phyloP scores from a whole-genome alignment of 2,888 invertebrate genomes.

The Meiosimyza decipiens region DNA sequence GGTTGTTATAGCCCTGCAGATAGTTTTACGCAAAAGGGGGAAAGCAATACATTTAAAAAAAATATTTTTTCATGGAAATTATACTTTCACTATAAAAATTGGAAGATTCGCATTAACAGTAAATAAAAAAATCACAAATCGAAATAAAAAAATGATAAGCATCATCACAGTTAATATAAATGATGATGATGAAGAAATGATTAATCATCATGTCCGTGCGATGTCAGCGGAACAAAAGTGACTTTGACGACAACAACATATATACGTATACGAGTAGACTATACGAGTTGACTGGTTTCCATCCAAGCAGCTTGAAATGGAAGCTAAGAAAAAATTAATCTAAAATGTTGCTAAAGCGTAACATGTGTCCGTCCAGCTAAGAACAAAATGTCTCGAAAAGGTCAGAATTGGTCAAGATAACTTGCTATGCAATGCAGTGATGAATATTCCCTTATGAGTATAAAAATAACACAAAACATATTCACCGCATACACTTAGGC shows the following conservation, averaged over 20 bases:
- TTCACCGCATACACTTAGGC: slow-evolving; percentile 2
- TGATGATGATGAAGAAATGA: slow-evolving; percentile 31
- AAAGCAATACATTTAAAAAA: too few relatives aligned
- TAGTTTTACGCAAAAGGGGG: too few relatives aligned
- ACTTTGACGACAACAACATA: slow-evolving; percentile 32
- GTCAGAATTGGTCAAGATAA: slow-evolving; percentile 16
- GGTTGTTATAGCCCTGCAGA: too few relatives aligned
- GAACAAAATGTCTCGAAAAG: slow-evolving; percentile 24
- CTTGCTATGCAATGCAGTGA: slow-evolving; percentile 3
- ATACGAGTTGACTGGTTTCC: background rate
- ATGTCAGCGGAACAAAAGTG: slow-evolving; percentile 38
- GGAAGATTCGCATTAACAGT: too few relatives aligned
- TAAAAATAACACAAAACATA: background rate
- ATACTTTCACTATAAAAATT: too few relatives aligned
- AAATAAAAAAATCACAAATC: background rate
- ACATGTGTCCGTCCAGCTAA: slow-evolving; percentile 19
- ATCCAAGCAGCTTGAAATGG: slow-evolving; percentile 1
- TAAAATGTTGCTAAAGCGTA: slow-evolving; percentile 19
- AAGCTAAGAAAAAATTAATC: background rate
- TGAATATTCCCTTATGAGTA: too few relatives aligned
- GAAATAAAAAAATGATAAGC: background rate
- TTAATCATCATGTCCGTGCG: slow-evolving; percentile 35
- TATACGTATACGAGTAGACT: background rate
- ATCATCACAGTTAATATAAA: slow-evolving; percentile 27
- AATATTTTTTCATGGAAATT: too few relatives aligned